A percentile compares a stretch with the other conserved stretches of the same genome.
Evolutionary conservation across 2,797 vertebrate genomes (phyloP).

Genomic region (Argya squamiceps): DNA sequence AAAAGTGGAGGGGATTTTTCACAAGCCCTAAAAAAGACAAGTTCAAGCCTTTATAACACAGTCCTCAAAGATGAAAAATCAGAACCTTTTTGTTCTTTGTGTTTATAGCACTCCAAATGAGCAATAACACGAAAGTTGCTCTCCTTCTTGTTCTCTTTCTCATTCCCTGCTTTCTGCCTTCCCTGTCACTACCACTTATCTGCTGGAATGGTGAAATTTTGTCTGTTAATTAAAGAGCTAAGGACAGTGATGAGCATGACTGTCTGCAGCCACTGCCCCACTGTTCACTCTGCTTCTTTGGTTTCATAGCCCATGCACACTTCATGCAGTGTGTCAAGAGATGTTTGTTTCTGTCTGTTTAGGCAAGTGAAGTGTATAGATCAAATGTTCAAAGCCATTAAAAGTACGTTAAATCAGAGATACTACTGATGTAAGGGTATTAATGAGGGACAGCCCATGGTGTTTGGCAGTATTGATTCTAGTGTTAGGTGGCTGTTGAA

Average conservation of each 20-base stretch:
- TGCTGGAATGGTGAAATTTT: neutral
- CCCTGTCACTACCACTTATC: neutral
- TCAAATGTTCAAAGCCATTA: conserved; percentile 65
- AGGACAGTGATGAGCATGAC: neutral
- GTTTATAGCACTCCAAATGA: neutral
- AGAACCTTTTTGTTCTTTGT: neutral
- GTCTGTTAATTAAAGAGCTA: neutral
- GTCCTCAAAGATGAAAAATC: neutral
- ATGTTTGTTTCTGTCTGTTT: conserved; percentile 51
- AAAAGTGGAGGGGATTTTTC: neutral
- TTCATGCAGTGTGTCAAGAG: neutral
- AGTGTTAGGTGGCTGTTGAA: conserved; percentile 59
- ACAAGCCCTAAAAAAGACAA: neutral
- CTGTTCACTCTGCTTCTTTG: neutral
- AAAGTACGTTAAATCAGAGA: conserved; percentile 49
- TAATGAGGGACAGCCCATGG: conserved; percentile 44
- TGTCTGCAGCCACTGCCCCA: neutral
- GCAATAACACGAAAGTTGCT: neutral
- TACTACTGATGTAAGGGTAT: conserved; percentile 25
- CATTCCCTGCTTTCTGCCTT: neutral
- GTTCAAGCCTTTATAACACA: neutral
- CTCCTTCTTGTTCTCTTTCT: neutral
- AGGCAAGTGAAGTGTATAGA: conserved; percentile 51
- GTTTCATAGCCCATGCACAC: neutral
- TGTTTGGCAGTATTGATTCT: conserved; percentile 54